Conservation (phyloP, 2,113 vertebrate genomes). For the Grammomys surdaster region DNA sequence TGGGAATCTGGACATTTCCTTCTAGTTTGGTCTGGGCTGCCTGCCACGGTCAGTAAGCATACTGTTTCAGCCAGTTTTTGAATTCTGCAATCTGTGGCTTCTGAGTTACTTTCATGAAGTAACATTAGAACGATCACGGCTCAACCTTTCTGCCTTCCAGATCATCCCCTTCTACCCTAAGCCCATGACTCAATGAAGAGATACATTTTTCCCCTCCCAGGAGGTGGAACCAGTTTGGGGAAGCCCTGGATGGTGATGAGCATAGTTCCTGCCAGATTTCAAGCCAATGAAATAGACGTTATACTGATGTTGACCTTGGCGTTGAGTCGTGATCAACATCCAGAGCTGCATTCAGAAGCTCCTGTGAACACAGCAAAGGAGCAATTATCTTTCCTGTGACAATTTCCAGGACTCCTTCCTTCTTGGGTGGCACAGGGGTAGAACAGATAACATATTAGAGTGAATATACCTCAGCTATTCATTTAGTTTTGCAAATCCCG, state of each 20-base stretch:
- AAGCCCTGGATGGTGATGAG: too few relatives aligned
- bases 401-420: neutral
- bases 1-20: too few relatives aligned
- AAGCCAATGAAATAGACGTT: neutral
- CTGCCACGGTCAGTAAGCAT: neutral
- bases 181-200: neutral
- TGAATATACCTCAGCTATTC: neutral
- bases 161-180: neutral
- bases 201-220: neutral
- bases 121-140: accelerated
- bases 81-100: neutral
- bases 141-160: neutral
- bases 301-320: neutral
- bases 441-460: neutral
- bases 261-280: neutral
- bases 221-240: neutral
- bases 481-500: neutral
- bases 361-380: neutral
- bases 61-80: neutral
- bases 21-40: accelerated
- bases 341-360: neutral
- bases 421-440: neutral
- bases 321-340: neutral
- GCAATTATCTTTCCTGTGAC: neutral
- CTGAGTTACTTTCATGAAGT: neutral